Evolutionary conservation across 2,888 invertebrate genomes (phyloP), one percentile per base, ranked within the genome.

Genomic region (Acanthosoma haemorrhoidale): DNA sequence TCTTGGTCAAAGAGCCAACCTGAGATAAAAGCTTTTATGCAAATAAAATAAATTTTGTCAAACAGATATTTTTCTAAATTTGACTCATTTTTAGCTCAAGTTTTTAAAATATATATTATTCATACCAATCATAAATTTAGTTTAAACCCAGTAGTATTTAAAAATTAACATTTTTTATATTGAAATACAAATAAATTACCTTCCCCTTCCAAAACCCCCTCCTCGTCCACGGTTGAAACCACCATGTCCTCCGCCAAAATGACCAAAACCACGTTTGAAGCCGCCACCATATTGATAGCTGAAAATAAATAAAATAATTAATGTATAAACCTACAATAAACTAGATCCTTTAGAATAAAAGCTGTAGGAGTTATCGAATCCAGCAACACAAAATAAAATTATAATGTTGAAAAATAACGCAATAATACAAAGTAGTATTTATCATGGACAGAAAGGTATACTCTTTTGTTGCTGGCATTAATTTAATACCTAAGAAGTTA

Each of bases 151-250:
- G 8, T 3, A 5, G 9, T 29, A 29, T 3, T 59, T 11, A 11
- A n/a, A 59, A 31, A 16, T 16, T 25, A 59, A n/a, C 4, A 59
- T 0, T 8, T n/a, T 32, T 3, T n/a, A n/a, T 34, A 66, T 31
- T 72, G 73, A 71, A 36, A 57, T n/a, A 70, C 34, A 67, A 16
- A 29, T 61, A 39, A 67, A 57, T 70, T 41, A 68, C 70, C 70
- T 43, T 41, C 73, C 73, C 78, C 80, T 58, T 64, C 80, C 78
- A 51, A 73, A 73, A 5, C 79, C 78, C n/a, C n/a, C n/a, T 43
- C 76, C 76, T 51, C 76, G 77, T n/a, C 79, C 79, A 72, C 78
- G 77, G 21, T 78, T 77, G 61, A 76, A 77, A 63, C 79, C 78
- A 18, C 76, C 79, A 16, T 76, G 72, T 21, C 76, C 73, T 8